Conservation (phyloP, 1,140 invertebrate species). For the Agraylea sexmaculata region DNA sequence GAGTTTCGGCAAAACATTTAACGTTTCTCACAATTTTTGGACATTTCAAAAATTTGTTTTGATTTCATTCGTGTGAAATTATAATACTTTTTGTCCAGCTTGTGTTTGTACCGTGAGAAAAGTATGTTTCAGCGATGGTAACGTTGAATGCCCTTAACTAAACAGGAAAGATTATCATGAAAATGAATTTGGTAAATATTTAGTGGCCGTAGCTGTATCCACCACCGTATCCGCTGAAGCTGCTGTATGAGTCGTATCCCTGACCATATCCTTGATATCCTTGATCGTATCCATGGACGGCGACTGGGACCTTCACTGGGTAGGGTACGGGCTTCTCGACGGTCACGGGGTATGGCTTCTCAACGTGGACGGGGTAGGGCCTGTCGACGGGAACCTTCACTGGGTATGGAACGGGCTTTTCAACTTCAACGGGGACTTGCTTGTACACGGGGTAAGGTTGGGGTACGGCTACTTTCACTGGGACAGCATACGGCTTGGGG, state of each 20-base stretch:
- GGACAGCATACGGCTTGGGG: slow-evolving; percentile 43
- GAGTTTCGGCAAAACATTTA: slow-evolving; percentile 6
- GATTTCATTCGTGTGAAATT: not conserved
- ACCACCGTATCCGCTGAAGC: slow-evolving; percentile 28
- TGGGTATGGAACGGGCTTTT: slow-evolving; percentile 50
- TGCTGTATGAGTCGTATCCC: slow-evolving; percentile 15
- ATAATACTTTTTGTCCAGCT: not conserved
- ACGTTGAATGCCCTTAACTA: slow-evolving; percentile 6
- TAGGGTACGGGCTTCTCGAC: slow-evolving; percentile 44
- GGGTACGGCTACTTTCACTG: slow-evolving; percentile 42
- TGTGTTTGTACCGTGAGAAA: not conserved
- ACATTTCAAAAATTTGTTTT: not conserved
- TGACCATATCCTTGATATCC: not conserved
- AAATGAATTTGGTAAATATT: slow-evolving; percentile 16
- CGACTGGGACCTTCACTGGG: slow-evolving; percentile 43
- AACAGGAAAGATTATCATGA: slow-evolving; percentile 6
- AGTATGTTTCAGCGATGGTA: not conserved
- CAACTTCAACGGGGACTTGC: slow-evolving; percentile 48
- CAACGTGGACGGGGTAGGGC: slow-evolving; percentile 44
- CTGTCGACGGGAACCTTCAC: slow-evolving; percentile 48
- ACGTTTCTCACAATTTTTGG: not conserved
- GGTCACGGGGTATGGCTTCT: slow-evolving; percentile 32
- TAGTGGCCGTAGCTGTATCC: slow-evolving; percentile 37
- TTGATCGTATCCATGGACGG: slow-evolving; percentile 27
- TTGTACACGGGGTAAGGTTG: slow-evolving; percentile 45